These are phyloP conservation scores for Acrossocheilus wenchowensis DNA, from an alignment of 2,797 vertebrate species.

Conservation along the genomic window DNA sequence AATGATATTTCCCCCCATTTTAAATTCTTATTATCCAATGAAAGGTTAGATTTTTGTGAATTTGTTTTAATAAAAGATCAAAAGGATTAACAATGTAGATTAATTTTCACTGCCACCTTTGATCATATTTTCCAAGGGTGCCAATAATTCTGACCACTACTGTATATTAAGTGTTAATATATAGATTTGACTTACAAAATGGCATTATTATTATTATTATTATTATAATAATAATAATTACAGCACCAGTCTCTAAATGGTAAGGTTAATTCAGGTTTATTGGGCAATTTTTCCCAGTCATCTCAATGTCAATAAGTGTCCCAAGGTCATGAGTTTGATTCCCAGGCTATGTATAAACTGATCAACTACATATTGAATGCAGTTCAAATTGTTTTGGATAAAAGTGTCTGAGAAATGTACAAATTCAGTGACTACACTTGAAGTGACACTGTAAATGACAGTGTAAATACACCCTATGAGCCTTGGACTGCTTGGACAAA, in stretches of 20 bases:
- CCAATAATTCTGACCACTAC: too few relatives aligned
- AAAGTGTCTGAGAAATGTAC: neutral
- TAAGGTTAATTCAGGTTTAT: neutral
- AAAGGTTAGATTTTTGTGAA: too few relatives aligned
- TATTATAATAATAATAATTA: too few relatives aligned
- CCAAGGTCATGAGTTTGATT: neutral
- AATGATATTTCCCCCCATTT: too few relatives aligned
- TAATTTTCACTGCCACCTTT: too few relatives aligned
- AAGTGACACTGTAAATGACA: slow-evolving; percentile 13
- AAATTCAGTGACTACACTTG: neutral
- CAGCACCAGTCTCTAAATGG: neutral
- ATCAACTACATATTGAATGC: neutral
- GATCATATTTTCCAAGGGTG: too few relatives aligned
- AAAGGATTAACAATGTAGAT: too few relatives aligned
- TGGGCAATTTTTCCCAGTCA: neutral
- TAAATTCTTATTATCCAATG: too few relatives aligned
- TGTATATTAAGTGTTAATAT: neutral
- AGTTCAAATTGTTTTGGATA: neutral
- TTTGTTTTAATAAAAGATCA: too few relatives aligned
- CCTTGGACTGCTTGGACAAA: slow-evolving; percentile 5
- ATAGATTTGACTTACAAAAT: neutral
- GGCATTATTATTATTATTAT: neutral
- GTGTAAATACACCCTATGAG: neutral
- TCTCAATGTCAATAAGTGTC: neutral
- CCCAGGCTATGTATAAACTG: neutral